Base-by-base conservation (phyloP, 2,113 vertebrate genomes). In the Paraplagusia blochii region DNA sequence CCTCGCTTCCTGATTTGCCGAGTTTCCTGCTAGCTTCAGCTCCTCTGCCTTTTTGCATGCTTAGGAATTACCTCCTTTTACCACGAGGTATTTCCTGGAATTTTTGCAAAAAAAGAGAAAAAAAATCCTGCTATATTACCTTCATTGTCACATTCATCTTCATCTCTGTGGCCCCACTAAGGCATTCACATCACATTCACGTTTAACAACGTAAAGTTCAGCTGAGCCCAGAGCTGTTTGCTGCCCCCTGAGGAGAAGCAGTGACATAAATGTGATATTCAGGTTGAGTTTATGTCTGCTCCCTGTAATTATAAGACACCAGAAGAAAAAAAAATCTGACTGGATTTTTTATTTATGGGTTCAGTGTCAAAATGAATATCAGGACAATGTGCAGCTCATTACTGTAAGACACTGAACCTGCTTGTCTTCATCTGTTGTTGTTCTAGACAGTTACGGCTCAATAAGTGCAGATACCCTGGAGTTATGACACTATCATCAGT, bases 1-100 rank as follows among this genome's bases (percentile, higher is more conserved):
- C 17, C 14, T 44, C 6, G 18, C n/a, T 66, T 40, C 36, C 53
- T 15, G n/a, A 12, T 62, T 45, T 15, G 54, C 13, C 7, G n/a
- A 19, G 44, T 39, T 33, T 36, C 29, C 45, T 35, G 40, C 29
- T 18, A 38, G 17, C 39, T 29, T 50, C 51, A 14, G 50, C 12
- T 45, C 6, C 14, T 19, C 50, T 50, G 15, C 9, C 34, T 29
- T 38, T 44, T 44, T 59, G n/a, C 22, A 53, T 34, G 14, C 29
- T 51, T 19, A 6, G 1, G 15, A 29, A 2, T 9, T 17, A 19
- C 16, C 9, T 33, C 35, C 40, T 1, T 43, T 8, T 19, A 51
- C 14, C 19, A 19, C 18, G 34, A 44, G 34, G n/a, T 51, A 17
- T 14, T 39, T 14, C 22, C 17, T 16, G 38, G 10, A 12, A 13